Percentiles rank a stretch among this genome's conserved stretches.
These are phyloP conservation scores for Stictocephala bisonia DNA, from an alignment of 2,888 invertebrate genomes.

Conservation along the genomic window DNA sequence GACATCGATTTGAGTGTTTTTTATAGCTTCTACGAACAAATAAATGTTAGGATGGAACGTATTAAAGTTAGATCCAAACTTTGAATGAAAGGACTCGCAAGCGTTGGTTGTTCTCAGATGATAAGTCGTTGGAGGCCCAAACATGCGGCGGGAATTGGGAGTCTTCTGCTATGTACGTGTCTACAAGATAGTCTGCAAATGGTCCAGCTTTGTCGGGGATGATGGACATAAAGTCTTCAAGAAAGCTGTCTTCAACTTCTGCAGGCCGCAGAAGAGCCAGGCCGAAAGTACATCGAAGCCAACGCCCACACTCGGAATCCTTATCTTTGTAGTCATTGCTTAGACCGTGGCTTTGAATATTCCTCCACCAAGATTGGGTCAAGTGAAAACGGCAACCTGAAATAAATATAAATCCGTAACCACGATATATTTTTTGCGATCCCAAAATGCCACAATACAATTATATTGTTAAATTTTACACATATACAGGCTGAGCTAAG, in stretches of 20 bases:
- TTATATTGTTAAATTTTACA: too few relatives aligned
- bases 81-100: slow-evolving; percentile 10
- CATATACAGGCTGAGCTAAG: too few relatives aligned
- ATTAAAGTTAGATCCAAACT: slow-evolving; percentile 22
- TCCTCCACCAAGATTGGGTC: slow-evolving; percentile 35
- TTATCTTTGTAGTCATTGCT: neutral
- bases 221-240: neutral
- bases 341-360: slow-evolving; percentile 19
- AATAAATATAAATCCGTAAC: too few relatives aligned
- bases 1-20: neutral
- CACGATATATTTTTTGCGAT: too few relatives aligned
- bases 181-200: slow-evolving; percentile 11
- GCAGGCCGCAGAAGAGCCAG: slow-evolving; percentile 6
- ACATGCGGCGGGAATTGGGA: neutral
- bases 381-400: slow-evolving; percentile 41
- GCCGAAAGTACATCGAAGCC: slow-evolving; percentile 18
- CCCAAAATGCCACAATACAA: too few relatives aligned
- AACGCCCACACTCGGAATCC: slow-evolving; percentile 17
- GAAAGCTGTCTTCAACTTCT: slow-evolving; percentile 22
- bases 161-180: neutral
- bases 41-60: slow-evolving; percentile 10
- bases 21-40: slow-evolving; percentile 18
- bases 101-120: slow-evolving; percentile 27
- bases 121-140: slow-evolving; percentile 5
- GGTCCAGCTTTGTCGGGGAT: neutral